phyloP scores from a whole-genome alignment of 2,797 vertebrate genomes.

The Crax fasciolata region DNA sequence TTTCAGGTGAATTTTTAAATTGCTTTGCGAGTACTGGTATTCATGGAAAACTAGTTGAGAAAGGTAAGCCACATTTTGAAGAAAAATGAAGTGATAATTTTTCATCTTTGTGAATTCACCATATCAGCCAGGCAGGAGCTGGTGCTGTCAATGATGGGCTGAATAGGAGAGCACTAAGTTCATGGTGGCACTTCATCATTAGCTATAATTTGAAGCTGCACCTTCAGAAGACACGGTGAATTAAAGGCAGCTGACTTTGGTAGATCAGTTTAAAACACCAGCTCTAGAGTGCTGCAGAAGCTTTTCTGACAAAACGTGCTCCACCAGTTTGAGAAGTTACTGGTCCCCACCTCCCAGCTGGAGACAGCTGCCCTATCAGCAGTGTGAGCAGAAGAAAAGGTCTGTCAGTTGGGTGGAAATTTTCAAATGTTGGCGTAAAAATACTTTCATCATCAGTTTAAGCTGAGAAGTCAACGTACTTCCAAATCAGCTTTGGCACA shows the following conservation, averaged over 20 bases:
- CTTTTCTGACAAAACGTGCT: neutral
- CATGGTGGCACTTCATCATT: neutral
- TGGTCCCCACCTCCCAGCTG: neutral
- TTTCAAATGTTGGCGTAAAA: neutral
- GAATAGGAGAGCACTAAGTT: neutral
- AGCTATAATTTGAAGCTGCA: neutral
- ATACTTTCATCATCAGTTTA: neutral
- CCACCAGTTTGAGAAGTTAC: neutral
- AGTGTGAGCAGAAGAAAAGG: neutral
- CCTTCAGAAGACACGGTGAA: too few relatives aligned
- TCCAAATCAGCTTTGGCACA: neutral
- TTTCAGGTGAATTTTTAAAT: slow-evolving; percentile 16
- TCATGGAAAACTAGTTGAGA: neutral
- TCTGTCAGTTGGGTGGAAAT: neutral
- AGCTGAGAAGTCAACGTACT: neutral
- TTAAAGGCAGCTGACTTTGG: too few relatives aligned
- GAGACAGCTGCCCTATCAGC: neutral
- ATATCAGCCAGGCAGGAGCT: neutral
- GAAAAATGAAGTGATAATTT: neutral
- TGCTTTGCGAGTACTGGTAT: neutral
- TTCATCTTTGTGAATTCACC: neutral
- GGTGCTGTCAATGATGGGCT: neutral
- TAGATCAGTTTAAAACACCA: neutral
- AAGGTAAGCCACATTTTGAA: neutral
- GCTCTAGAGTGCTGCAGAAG: neutral